These are phyloP conservation scores for Pterostichus niger DNA, from an alignment of 2,888 invertebrate species.

Conservation along the genomic window DNA sequence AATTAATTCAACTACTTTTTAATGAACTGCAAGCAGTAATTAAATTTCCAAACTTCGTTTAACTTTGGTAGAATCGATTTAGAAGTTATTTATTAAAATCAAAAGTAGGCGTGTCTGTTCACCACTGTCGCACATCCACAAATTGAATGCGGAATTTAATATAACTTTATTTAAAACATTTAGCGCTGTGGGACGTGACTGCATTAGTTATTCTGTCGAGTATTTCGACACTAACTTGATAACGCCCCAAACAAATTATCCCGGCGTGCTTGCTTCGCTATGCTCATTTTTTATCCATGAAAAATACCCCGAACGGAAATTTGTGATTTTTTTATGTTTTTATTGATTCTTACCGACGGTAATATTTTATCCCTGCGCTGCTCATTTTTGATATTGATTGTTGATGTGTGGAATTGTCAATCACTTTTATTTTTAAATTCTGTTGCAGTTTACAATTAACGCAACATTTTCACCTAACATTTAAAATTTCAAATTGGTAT, in stretches of 20 bases:
- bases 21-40: constrained; percentile 61
- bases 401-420: neutral
- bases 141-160: constrained; percentile 62
- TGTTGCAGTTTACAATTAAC: no score
- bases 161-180: constrained; percentile 56
- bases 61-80: constrained; percentile 57
- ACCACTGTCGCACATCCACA: constrained; percentile 27
- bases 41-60: constrained; percentile 62
- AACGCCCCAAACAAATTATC: constrained; percentile 61
- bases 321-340: constrained; percentile 24
- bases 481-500: no score
- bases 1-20: constrained; percentile 63
- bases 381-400: neutral
- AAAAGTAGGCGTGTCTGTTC: constrained; percentile 33
- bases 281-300: constrained; percentile 42
- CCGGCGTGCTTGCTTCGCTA: constrained; percentile 12
- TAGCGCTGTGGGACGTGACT: constrained; percentile 40
- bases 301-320: constrained; percentile 37
- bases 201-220: constrained; percentile 57
- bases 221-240: constrained; percentile 54
- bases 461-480: no score
- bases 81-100: constrained; percentile 61
- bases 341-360: constrained; percentile 14
- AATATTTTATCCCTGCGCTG: neutral
- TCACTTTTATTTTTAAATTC: no score